Percentiles rank a stretch among this genome's conserved stretches.
phyloP scores from a whole-genome alignment of 92 coral and sea anemone genomes.

The Parazoanthus swiftii region DNA sequence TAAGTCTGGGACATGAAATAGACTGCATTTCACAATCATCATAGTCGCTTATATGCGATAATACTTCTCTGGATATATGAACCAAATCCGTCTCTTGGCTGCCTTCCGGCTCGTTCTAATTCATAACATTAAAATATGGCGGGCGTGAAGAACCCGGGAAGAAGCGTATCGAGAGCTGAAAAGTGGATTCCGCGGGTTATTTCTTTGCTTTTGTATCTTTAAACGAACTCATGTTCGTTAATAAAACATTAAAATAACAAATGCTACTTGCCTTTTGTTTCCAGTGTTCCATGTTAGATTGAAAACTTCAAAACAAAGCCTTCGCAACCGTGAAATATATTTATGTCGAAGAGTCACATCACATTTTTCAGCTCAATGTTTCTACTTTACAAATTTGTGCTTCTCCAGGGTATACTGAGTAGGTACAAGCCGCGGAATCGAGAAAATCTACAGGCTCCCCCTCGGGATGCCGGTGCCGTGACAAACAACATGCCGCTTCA shows the following conservation, averaged over 20 bases:
- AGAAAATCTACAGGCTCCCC: conserved; percentile 4
- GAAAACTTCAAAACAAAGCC: conserved; percentile 4
- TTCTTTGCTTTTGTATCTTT: background rate
- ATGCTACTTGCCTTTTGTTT: conserved; percentile 11
- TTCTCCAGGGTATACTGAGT: background rate
- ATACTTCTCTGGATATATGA: conserved; percentile 6
- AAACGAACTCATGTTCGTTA: background rate
- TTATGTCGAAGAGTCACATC: conserved; percentile 22
- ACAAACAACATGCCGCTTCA: background rate
- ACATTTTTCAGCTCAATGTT: background rate
- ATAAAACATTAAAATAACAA: background rate
- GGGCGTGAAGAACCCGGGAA: background rate
- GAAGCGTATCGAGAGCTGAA: background rate
- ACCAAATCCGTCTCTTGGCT: background rate
- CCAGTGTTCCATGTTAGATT: background rate
- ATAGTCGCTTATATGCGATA: conserved; percentile 2
- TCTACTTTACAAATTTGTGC: no score
- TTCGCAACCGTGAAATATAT: background rate
- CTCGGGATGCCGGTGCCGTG: background rate
- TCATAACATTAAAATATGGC: background rate
- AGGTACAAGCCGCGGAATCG: background rate
- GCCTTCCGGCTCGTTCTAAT: background rate
- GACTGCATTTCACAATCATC: background rate
- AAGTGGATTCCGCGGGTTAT: conserved; percentile 7
- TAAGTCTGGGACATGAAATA: background rate